Conservation (phyloP, 2,113 vertebrate genomes). For the Pongo pygmaeus region DNA sequence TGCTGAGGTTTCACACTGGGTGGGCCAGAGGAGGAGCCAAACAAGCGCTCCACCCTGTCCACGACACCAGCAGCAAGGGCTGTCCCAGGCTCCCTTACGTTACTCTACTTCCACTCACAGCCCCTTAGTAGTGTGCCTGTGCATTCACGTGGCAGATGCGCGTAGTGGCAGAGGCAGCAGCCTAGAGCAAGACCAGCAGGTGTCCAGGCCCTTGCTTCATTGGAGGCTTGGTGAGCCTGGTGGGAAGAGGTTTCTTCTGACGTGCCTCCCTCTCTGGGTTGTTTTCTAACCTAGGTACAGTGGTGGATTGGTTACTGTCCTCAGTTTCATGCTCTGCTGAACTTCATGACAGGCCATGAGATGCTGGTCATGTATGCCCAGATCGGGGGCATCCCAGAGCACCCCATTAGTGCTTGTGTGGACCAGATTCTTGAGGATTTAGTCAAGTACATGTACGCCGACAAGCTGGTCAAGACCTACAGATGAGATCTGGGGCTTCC, state of each 20-base stretch:
- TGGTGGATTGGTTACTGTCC: conserved; percentile 95
- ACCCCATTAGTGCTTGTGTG: conserved; percentile 89
- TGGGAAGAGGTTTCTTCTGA: neutral
- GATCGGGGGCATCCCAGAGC: conserved; percentile 92
- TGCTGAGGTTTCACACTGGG: neutral
- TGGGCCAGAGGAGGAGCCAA: neutral
- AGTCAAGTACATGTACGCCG: conserved; percentile 88
- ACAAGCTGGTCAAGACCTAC: conserved; percentile 92
- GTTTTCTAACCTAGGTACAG: conserved; percentile 83
- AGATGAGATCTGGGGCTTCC: conserved; percentile 82
- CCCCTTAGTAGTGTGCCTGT: neutral
- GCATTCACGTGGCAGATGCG: neutral
- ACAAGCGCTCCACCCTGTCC: neutral
- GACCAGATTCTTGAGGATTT: conserved; percentile 93
- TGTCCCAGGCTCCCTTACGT: neutral
- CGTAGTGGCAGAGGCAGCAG: neutral
- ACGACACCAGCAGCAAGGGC: neutral
- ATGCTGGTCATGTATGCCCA: conserved; percentile 93
- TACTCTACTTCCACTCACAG: neutral
- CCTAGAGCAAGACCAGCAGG: neutral
- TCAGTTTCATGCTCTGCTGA: conserved; percentile 93
- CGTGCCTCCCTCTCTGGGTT: neutral
- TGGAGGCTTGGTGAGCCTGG: no score
- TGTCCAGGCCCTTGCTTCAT: neutral
- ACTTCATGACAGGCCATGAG: conserved; percentile 95